A percentile compares a stretch with the other conserved stretches of the same genome.
Evolutionary conservation across 1,140 invertebrate genomes (phyloP).

Genomic region (Penaeus chinensis): DNA sequence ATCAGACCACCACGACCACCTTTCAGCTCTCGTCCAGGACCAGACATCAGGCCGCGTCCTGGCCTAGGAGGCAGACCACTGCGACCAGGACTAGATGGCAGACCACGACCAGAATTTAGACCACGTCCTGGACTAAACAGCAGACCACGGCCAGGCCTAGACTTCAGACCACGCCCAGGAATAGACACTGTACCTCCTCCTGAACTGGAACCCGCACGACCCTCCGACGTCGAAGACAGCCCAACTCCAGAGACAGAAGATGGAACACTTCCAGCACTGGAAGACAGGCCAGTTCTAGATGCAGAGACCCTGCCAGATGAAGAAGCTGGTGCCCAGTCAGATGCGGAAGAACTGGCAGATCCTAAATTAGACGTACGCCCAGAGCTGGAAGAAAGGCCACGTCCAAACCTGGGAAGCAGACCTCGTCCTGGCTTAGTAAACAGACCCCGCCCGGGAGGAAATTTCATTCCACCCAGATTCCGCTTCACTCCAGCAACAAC

Average conservation of each 20-base stretch:
- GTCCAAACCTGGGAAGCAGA: not conserved
- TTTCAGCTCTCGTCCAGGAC: no score
- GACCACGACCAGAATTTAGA: conserved; percentile 35
- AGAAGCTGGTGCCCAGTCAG: no score
- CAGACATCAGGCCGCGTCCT: not conserved
- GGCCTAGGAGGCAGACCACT: conserved; percentile 2
- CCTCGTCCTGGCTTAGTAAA: conserved; percentile 14
- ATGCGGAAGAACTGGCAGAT: no score
- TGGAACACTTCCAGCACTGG: no score
- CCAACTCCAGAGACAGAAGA: no score
- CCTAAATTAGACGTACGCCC: no score
- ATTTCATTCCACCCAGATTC: conserved; percentile 42
- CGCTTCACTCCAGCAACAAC: conserved; percentile 21
- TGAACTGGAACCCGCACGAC: no score
- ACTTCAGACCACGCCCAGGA: no score
- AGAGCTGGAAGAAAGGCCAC: conserved; percentile 11
- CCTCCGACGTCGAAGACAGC: no score
- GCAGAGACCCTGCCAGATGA: no score
- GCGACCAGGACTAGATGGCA: not conserved
- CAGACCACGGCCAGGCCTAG: not conserved
- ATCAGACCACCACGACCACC: not conserved
- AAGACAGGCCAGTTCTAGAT: no score
- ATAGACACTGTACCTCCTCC: no score
- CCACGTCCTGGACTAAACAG: conserved; percentile 41
- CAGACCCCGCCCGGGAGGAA: conserved; percentile 43